Base-by-base conservation (phyloP, 2,113 vertebrate species). In the Tetrao urogallus region DNA sequence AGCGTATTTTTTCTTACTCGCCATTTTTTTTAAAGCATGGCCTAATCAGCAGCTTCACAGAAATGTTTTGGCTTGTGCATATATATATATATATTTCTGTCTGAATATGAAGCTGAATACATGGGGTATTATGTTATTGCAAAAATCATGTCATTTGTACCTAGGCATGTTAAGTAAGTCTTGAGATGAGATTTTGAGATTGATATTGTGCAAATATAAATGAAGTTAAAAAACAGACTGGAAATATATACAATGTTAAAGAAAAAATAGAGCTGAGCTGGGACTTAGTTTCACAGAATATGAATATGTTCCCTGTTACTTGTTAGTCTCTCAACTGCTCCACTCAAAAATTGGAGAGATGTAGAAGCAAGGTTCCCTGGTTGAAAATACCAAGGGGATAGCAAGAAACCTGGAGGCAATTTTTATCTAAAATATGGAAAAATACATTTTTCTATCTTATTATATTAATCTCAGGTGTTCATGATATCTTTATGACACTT, bases 11-110 rank as follows among this genome's bases (percentile, higher is more conserved):
- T 69, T 40, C 63, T 92, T 72, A 14, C 12, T 88, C 67, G 64
- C 78, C n/a, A 43, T 86, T 96, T 34, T 94, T 88, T 94, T 89
- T 80, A 92, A 92, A 92, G 89, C 52, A 16, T 11, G 63, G 63
- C 57, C 71, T 93, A 95, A 95, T 94, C 83, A 96, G 56, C 58
- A 81, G 8, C 84, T 88, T 66, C 77, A 92, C 57, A 81, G 93
- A 97, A 88, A 32, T 43, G 43, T 70, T 92, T 91, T 87, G 82
- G 22, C 18, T 91, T 90, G 73, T 15, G 36, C 34, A 56, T 82
- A 75, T 88, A 21, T 16, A 16, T 43, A 11, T 48, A 66, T 93
- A 82, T 92, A 57, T 36, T 27, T 32, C 28, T 86, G 74, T 94
- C 60, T 90, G 73, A 95, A 89, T 92, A 77, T n/a, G 80, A 88